phyloP scores from a whole-genome alignment of 2,113 vertebrate genomes.

The Atrichornis clamosus region DNA sequence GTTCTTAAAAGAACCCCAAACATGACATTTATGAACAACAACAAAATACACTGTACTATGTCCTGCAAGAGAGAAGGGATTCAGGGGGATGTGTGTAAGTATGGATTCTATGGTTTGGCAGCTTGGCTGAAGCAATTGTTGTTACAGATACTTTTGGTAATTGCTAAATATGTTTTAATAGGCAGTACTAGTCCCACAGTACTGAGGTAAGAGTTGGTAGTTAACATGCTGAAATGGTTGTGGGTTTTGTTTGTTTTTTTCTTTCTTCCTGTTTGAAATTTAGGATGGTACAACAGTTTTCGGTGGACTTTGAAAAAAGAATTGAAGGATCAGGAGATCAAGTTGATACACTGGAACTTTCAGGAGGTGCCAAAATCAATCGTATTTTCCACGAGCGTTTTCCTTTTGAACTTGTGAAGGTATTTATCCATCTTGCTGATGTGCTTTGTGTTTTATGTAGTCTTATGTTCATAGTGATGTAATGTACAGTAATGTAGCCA shows the following conservation, averaged over 20 bases:
- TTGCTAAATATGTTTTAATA: neutral
- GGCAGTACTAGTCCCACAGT: neutral
- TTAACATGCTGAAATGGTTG: neutral
- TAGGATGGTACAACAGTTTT: conserved; percentile 82
- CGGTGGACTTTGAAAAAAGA: conserved; percentile 82
- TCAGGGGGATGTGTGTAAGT: neutral
- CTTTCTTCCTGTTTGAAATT: neutral
- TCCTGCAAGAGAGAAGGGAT: neutral
- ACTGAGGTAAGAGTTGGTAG: neutral
- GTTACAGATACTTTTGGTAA: neutral
- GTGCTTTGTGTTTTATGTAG: neutral
- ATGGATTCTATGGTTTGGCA: neutral
- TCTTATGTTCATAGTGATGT: neutral
- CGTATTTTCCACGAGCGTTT: conserved; percentile 82
- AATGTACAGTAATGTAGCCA: neutral
- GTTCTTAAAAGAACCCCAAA: neutral
- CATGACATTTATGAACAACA: neutral
- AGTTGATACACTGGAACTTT: conserved; percentile 78
- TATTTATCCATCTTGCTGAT: conserved; percentile 39
- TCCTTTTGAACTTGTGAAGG: conserved; percentile 83
- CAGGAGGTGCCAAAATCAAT: conserved; percentile 82
- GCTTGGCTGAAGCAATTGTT: neutral
- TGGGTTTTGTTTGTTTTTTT: neutral
- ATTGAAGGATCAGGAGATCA: conserved; percentile 82
- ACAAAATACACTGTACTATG: neutral